Evolutionary conservation across 2,888 invertebrate genomes (phyloP), one percentile per base, ranked within the genome.

Genomic region (Phasia obesa): DNA sequence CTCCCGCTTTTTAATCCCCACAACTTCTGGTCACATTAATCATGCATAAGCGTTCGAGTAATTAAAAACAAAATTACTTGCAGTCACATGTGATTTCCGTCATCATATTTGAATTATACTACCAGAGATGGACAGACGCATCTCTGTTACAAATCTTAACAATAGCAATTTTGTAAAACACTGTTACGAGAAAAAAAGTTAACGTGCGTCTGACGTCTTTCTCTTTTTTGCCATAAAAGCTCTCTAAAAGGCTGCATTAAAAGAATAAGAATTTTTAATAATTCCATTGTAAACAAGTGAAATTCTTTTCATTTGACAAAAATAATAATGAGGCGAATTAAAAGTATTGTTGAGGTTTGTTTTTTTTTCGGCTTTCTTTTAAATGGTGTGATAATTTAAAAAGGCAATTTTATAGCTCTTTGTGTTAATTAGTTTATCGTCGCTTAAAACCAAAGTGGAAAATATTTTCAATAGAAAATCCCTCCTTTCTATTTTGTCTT

Each of bases 321-420:
- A 6, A 17, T 2, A 17, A 17, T 21, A 57, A 57, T 21, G 35
- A 57, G 49, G 55, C 51, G 42, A 51, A 42, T 75, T 51, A 17
- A 4, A 27, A 17, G 35, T 6, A 21, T 42, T 47, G 60, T 27
- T 60, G 53, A 59, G 53, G 57, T 69, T 78, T 59, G 17, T 49
- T 4, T 23, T 49, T 62, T 74, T n/a, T n/a, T n/a, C n/a, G n/a
- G n/a, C n/a, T n/a, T n/a, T n/a, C n/a, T 49, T 69, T 73, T 35
- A 69, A 76, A 77, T 77, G 77, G 49, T 47, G 47, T 57, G 69
- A 42, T 73, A 73, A 77, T 81, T 60, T 62, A 62, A 62, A 19
- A 51, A 59, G 17, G 44, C 70, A 65, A 23, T 21, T 35, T 42
- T 47, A 25, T 19, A 9, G n/a, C 51, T 42, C 53, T 49, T 47